Base-by-base conservation (phyloP, 2,888 invertebrate species). In the Hirudinaria manillensis region DNA sequence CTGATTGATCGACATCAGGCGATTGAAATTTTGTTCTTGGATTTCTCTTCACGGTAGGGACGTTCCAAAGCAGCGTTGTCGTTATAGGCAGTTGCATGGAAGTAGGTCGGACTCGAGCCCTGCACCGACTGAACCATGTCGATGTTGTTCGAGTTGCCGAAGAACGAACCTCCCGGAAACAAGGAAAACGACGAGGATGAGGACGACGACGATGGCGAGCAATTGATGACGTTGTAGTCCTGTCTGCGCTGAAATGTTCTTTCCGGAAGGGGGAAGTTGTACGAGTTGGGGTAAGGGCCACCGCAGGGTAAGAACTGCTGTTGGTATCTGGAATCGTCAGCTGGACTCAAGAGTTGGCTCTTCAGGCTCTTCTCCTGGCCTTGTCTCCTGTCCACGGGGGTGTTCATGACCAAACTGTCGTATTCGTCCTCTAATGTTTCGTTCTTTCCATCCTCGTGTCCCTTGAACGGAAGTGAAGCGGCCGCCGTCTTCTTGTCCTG, bases 101-200 rank as follows among this genome's bases (percentile, higher is more conserved):
- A 27, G 16, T 32, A 24, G 27, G 27, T 51, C 16, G 55, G 32
- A 53, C 34, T 55, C n/a, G 51, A 27, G 24, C 34, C 36, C 34
- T 36, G 13, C 19, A 27, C 24, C 19, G 32, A 6, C n/a, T 27
- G 19, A 55, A 51, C 16, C 67, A 51, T 75, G 56, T 56, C 67
- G 70, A 29, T 74, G 55, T 38, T 70, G 75, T 56, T 70, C 45
- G 66, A 24, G 66, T 66, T 67, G 55, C 53, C 45, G 70, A 70
- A 45, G 70, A 67, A 72, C 2, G 45, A 29, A 53, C 36, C 27
- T 10, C 27, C 21, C 21, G 55, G 21, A 55, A 24, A 56, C 13
- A 34, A 72, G 0, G 32, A 24, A 45, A 55, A 32, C 21, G 32
- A 21, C 24, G 71, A 32, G 16, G 70, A 32, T 16, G 32, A 36